Evolutionary conservation across 2,113 vertebrate species (phyloP), one percentile per base, ranked within the genome.

Genomic region (Elachura formosa): DNA sequence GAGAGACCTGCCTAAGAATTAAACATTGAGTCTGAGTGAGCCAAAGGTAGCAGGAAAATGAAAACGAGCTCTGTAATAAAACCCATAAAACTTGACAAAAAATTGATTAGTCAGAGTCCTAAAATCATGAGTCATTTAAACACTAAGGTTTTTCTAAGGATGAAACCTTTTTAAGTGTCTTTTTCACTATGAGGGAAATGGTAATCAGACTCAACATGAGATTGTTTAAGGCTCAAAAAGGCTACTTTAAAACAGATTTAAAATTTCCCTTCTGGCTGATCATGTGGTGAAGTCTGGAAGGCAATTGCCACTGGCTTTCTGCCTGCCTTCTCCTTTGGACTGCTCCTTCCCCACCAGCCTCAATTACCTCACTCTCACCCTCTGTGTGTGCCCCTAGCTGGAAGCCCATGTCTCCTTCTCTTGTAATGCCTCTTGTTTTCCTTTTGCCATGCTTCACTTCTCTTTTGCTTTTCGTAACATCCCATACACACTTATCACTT

Each of bases 41-140:
- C 9, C 45, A 87, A 59, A 89, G 75, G 81, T 36, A 79, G 19
- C 56, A 79, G 69, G 78, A 87, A 89, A 89, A 92, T 84, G 24
- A 74, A 83, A 66, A 85, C 4, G 7, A 83, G 21, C 31, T 73
- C 12, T 1, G 2, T 89, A 92, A 89, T 94, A 84, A 83, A 90
- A 86, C 71, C 52, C 61, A 54, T 34, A 84, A 91, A 84, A 75
- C 62, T 75, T 63, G 58, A 71, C 74, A 90, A 13, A 81, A 72
- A 95, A 84, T 68, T 89, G 54, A 69, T 92, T 87, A 95, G 13
- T 93, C 84, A 91, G 64, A 92, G 69, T 75, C 56, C 81, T 84
- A 87, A 94, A 95, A 91, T 87, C 56, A 75, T 93, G 89, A 94
- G 34, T 95, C 91, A 95, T 89, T 90, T 74, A 74, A 87, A 93